Base-by-base conservation (phyloP, 2,113 vertebrate genomes). In the Willisornis vidua region DNA sequence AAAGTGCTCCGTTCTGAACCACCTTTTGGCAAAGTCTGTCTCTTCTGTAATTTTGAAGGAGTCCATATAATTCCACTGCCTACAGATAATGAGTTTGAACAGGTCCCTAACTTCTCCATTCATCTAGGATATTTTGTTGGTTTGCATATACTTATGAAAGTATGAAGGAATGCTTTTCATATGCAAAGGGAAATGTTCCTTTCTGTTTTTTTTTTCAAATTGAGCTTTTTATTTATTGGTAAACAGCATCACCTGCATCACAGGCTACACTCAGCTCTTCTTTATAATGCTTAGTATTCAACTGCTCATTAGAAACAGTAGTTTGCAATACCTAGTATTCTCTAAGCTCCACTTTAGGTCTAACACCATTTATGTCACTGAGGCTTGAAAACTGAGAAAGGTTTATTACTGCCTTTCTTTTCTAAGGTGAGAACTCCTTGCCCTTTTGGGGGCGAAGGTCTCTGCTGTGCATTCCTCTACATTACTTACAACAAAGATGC, bases 401-500 rank as follows among this genome's bases (percentile, higher is more conserved):
- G 88, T 89, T 94, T 94, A 90, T 68, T 92, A 75, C 58, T 74
- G 90, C 41, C 73, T 75, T 83, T 93, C 90, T 95, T 96, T 92
- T 93, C 90, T 68, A 96, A 97, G 93, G 94, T 90, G 92, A 97
- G 93, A 94, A 84, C 57, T 93, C 80, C 83, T 88, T 96, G 94
- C 94, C 94, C 94, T 95, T 94, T 90, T 61, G 48, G 62, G 91
- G 93, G 72, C 81, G 89, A 96, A 96, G 94, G 94, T 96, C 96
- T 96, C 43, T 95, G 74, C 94, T 89, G 96, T 95, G 96, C 96
- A 96, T 97, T 97, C 94, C 92, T 96, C 83, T 92, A 87, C 77
- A 96, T 96, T 94, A 96, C 89, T 86, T 31, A 68, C 65, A 94
- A 96, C 80, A 96, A 94, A 96, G 94, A 96, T 89, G 94, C 80